Percentiles rank a stretch among this genome's conserved stretches.
These are phyloP conservation scores for Torymus auratus DNA, from an alignment of 2,888 invertebrate genomes.

Conservation along the genomic window DNA sequence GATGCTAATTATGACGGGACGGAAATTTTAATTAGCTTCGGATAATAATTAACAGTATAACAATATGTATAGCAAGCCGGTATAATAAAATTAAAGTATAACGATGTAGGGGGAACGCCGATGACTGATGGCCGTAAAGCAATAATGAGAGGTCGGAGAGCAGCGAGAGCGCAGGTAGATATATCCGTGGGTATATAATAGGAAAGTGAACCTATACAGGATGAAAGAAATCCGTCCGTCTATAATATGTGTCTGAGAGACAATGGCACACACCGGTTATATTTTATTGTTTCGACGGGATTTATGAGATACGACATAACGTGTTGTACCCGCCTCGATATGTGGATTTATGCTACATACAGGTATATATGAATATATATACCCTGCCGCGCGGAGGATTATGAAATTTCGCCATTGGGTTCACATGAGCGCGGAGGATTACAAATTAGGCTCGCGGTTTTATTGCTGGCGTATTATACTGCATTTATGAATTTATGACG, in stretches of 20 bases:
- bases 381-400: slow-evolving; percentile 7
- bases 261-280: slow-evolving; percentile 27
- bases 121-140: too few species aligned
- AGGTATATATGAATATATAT: slow-evolving; percentile 24
- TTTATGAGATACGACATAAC: slow-evolving; percentile 31
- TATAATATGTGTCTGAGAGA: background rate
- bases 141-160: too few species aligned
- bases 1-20: too few species aligned
- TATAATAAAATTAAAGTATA: too few species aligned
- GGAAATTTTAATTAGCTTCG: too few species aligned
- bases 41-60: too few species aligned
- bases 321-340: background rate
- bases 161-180: too few species aligned
- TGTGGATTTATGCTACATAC: background rate
- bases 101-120: too few species aligned
- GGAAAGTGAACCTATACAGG: too few species aligned
- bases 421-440: slow-evolving; percentile 16
- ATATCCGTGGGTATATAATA: too few species aligned
- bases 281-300: slow-evolving; percentile 48
- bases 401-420: slow-evolving; percentile 25
- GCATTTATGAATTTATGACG: slow-evolving; percentile 45
- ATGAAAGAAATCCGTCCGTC: background rate
- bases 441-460: slow-evolving; percentile 33
- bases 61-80: too few species aligned
- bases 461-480: slow-evolving; percentile 37